Evolutionary conservation across 2,888 invertebrate genomes (phyloP), one percentile per base, ranked within the genome.

Genomic region (Drosophila paranaensis): DNA sequence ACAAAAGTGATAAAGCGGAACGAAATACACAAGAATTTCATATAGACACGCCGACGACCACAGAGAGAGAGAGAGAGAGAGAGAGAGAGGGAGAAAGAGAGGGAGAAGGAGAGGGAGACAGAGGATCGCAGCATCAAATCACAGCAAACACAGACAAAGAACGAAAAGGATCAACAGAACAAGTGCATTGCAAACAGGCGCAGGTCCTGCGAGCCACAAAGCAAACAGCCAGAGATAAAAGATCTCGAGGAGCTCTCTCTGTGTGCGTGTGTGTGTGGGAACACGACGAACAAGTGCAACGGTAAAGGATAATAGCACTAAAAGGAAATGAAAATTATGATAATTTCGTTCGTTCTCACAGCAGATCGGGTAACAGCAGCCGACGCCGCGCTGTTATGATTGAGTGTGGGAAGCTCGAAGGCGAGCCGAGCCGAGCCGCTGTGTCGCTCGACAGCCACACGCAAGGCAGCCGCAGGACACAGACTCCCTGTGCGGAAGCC

Each of bases 261-360:
- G 20, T 65, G 45, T 55, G 46, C 66, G 39, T 46, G 39, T 50
- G 63, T 73, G 85, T 86, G 88, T 85, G 85, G 88, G 85, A 87
- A 82, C 71, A 67, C 60, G 74, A 9, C 63, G 69, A 89, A 88
- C 86, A 86, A 86, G 90, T 86, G 86, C 90, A 90, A 80, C 90
- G 86, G 83, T 64, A 88, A 86, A 88, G 88, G 88, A 86, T 86
- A 86, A 86, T 82, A 74, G 81, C 86, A 76, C 77, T 82, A 80
- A 84, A 74, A 89, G 89, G 90, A 87, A 87, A 87, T 86, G 89
- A 74, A 87, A 90, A 82, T 90, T 87, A 90, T 87, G 81, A 87
- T 87, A 88, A 90, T 90, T 88, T 70, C 65, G 56, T 77, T 57
- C 60, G 51, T 89, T 89, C 86, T 88, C 85, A 90, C 85, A 86